Conservation (phyloP, 2,797 vertebrate species). For the Cynopterus sphinx region DNA sequence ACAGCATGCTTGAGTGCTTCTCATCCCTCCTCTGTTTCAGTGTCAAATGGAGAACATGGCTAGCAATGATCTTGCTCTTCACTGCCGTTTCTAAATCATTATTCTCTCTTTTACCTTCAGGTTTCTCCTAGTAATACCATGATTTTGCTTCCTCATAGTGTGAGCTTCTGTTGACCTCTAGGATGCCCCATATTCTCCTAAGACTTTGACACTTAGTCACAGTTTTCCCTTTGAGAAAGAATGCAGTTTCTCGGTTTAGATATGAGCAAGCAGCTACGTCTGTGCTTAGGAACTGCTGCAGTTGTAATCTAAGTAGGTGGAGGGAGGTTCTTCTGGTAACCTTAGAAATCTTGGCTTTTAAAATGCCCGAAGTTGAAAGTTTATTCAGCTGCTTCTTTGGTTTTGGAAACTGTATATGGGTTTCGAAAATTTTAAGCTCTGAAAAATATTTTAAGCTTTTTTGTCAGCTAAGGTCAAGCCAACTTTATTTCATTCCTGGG, state of each 20-base stretch:
- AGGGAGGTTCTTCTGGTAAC: not conserved
- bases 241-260: not conserved
- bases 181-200: not conserved
- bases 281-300: not conserved
- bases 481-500: not conserved
- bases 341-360: not conserved
- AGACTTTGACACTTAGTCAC: not conserved
- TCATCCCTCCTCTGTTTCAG: not conserved
- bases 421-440: slow-evolving; percentile 45
- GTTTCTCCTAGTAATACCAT: not conserved
- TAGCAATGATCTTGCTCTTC: not conserved
- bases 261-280: not conserved
- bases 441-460: slow-evolving; percentile 38
- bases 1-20: not conserved
- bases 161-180: not conserved
- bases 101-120: not conserved
- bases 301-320: not conserved
- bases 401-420: slow-evolving; percentile 49
- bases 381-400: slow-evolving; percentile 40
- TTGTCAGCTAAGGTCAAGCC: slow-evolving; percentile 2
- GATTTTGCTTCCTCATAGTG: not conserved
- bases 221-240: not conserved
- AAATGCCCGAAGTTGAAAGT: not conserved
- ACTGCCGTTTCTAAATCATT: not conserved
- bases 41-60: not conserved